A percentile compares a stretch with the other conserved stretches of the same genome.
These are phyloP conservation scores for Bombyx huttoni DNA, from an alignment of 2,888 invertebrate species.

Conservation along the genomic window DNA sequence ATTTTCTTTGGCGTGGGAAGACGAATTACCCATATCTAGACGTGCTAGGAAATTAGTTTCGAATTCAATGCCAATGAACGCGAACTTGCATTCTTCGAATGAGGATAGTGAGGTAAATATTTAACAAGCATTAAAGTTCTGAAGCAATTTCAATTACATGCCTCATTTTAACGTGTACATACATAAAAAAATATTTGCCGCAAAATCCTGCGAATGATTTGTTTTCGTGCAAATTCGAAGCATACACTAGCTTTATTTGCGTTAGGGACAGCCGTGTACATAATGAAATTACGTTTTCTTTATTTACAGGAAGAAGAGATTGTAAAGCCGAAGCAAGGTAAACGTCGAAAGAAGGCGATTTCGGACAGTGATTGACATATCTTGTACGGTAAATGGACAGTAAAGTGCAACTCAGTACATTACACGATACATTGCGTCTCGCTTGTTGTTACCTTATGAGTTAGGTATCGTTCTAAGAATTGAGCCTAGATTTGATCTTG, in stretches of 20 bases:
- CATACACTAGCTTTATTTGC: not conserved
- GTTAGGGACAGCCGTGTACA: not conserved
- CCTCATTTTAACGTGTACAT: not conserved
- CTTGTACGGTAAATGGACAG: conserved; percentile 36
- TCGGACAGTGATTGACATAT: conserved; percentile 93
- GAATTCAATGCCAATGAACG: conserved; percentile 69
- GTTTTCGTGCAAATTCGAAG: not conserved
- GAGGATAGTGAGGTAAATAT: conserved; percentile 82
- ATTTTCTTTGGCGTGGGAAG: conserved; percentile 91
- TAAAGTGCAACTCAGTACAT: conserved; percentile 64
- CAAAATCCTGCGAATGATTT: not conserved
- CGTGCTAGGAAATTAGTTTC: conserved; percentile 75
- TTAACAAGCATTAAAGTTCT: not conserved
- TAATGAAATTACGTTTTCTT: conserved; percentile 7
- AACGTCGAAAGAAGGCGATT: conserved; percentile 91
- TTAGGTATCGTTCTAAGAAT: conserved; percentile 54
- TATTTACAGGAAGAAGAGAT: conserved; percentile 87
- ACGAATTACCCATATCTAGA: conserved; percentile 79
- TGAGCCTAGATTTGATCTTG: conserved; percentile 33
- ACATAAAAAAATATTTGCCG: not conserved
- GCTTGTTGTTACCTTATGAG: conserved; percentile 34
- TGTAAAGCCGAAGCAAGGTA: conserved; percentile 90
- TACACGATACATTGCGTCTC: conserved; percentile 32
- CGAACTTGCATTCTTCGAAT: conserved; percentile 77
- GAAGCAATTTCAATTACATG: conserved; percentile 1